These are phyloP conservation scores for Etia nguti DNA, from an alignment of 2,113 vertebrate genomes.

Conservation along the genomic window DNA sequence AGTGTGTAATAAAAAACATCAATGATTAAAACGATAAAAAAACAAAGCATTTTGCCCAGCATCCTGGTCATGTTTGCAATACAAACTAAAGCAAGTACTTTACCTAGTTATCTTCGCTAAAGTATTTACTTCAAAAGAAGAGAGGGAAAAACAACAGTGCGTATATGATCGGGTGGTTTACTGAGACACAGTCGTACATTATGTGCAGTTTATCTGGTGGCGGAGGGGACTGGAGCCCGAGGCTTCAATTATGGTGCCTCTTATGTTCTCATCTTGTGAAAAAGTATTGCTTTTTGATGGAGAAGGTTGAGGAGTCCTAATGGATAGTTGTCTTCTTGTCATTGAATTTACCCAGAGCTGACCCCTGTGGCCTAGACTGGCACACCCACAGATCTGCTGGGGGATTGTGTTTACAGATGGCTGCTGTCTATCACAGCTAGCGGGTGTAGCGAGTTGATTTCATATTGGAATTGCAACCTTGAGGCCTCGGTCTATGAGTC, in stretches of 20 bases:
- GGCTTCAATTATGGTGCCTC: not conserved
- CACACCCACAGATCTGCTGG: not conserved
- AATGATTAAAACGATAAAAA: not conserved
- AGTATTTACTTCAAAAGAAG: not conserved
- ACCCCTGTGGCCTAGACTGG: not conserved
- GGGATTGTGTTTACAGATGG: not conserved
- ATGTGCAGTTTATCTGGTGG: not conserved
- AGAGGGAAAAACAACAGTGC: not conserved
- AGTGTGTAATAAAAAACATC: rapidly evolving
- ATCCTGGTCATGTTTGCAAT: not conserved
- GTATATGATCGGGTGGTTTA: not conserved
- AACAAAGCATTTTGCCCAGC: not conserved
- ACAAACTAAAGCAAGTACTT: not conserved
- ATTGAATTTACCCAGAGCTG: not conserved
- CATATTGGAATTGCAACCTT: not conserved
- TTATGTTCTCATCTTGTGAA: not conserved
- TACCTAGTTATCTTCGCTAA: rapidly evolving
- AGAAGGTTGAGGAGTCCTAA: not conserved
- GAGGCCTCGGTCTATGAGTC: not conserved
- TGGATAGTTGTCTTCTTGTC: not conserved
- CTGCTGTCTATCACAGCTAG: not conserved
- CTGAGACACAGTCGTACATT: not conserved
- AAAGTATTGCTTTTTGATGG: slow-evolving; percentile 24
- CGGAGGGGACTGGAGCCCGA: not conserved
- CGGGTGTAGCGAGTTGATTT: not conserved